Evolutionary conservation across 2,797 vertebrate species (phyloP).

Genomic region (Hapalemur alaotrensis): DNA sequence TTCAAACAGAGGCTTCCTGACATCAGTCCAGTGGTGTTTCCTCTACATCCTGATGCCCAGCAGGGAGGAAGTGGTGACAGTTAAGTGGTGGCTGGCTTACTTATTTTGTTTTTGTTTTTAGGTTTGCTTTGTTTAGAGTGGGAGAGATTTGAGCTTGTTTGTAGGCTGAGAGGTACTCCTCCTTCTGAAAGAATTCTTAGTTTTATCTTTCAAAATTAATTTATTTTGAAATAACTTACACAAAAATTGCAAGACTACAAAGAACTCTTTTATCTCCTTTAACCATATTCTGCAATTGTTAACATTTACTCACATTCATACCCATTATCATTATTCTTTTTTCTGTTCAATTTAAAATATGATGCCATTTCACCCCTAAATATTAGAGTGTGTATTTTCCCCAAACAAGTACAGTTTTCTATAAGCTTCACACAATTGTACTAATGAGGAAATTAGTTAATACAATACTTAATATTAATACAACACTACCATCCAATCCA

Average conservation of each 20-base stretch:
- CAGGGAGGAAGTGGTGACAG: slow-evolving; percentile 12
- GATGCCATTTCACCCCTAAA: neutral
- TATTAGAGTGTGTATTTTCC: neutral
- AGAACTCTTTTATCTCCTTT: neutral
- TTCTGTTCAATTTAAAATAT: neutral
- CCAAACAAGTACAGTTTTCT: neutral
- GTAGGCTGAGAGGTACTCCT: slow-evolving; percentile 16
- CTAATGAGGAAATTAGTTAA: neutral
- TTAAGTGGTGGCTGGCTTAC: neutral
- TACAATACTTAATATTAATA: neutral
- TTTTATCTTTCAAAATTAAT: slow-evolving; percentile 4
- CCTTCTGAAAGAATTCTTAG: slow-evolving; percentile 22
- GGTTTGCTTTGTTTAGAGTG: slow-evolving; percentile 51
- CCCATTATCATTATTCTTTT: neutral
- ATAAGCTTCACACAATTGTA: neutral
- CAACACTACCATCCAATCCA: neutral
- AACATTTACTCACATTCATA: neutral
- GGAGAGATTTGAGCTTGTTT: slow-evolving; percentile 30
- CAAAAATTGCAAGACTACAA: neutral
- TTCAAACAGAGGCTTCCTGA: slow-evolving; percentile 47
- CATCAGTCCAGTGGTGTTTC: neutral
- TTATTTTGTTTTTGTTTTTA: slow-evolving; percentile 43
- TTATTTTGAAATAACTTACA: slow-evolving; percentile 44
- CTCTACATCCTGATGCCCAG: slow-evolving; percentile 44
- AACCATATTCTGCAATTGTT: neutral